A percentile compares a stretch with the other conserved stretches of the same genome.
These are phyloP conservation scores for Miniopterus natalensis DNA, from an alignment of 2,113 vertebrate genomes.

Conservation along the genomic window DNA sequence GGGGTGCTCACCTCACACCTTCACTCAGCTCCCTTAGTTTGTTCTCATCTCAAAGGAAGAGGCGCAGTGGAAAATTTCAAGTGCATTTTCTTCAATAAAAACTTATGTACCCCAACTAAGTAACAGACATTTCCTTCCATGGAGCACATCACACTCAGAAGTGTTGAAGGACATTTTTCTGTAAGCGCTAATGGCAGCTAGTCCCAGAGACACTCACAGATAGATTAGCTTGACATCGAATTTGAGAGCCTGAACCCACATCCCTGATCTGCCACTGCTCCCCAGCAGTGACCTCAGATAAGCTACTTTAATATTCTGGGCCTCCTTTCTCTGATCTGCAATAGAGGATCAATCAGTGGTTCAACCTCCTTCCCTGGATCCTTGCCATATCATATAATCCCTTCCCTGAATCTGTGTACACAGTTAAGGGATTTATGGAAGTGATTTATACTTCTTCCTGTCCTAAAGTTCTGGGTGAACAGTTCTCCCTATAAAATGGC, in stretches of 20 bases:
- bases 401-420: background rate
- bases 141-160: background rate
- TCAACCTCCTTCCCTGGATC: background rate
- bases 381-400: background rate
- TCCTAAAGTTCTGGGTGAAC: background rate
- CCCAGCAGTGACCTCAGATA: background rate
- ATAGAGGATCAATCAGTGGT: background rate
- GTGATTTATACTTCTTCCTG: background rate
- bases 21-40: background rate
- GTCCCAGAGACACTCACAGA: background rate
- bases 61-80: background rate
- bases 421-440: background rate
- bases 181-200: background rate
- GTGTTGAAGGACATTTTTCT: background rate
- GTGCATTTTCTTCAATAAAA: constrained; percentile 24
- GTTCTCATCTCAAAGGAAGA: background rate
- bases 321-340: background rate
- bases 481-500: background rate
- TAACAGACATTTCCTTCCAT: background rate
- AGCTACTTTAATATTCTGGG: background rate
- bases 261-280: background rate
- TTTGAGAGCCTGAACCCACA: background rate
- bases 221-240: background rate
- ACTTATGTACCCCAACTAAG: background rate
- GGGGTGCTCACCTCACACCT: background rate